A percentile compares a stretch with the other conserved stretches of the same genome.
phyloP scores from a whole-genome alignment of 30 jellyfish, hydroid and myxozoan species.

The Rhopilema esculentum region DNA sequence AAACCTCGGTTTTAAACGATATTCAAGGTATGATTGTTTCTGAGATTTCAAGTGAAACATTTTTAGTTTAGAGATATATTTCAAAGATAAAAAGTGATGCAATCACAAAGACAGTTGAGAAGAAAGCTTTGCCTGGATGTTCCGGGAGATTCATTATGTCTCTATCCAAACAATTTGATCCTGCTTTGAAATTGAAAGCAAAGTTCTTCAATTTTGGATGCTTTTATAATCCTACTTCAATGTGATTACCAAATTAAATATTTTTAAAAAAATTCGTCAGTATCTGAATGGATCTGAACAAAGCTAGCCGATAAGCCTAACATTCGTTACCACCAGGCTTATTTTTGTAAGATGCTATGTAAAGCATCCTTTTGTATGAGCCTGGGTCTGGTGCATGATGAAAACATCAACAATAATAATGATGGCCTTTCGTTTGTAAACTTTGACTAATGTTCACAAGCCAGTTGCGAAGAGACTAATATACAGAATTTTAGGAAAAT shows the following conservation, averaged over 20 bases:
- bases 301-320: too few relatives aligned
- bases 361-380: too few relatives aligned
- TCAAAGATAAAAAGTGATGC: neutral
- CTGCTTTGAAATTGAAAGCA: neutral
- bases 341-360: too few relatives aligned
- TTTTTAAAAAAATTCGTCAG: too few relatives aligned
- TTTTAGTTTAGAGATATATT: neutral
- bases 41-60: neutral
- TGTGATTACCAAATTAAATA: neutral
- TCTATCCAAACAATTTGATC: neutral
- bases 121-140: neutral
- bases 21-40: neutral
- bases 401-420: too few relatives aligned
- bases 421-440: too few relatives aligned
- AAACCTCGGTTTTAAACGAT: neutral
- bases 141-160: neutral
- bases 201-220: neutral
- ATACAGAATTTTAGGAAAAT: too few relatives aligned
- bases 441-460: too few relatives aligned
- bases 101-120: neutral
- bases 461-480: too few relatives aligned
- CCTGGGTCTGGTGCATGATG: too few relatives aligned
- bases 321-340: too few relatives aligned
- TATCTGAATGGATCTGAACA: too few relatives aligned
- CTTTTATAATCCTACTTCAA: neutral